Base-by-base conservation (phyloP, 2,888 invertebrate genomes). In the Phengaris alcon region DNA sequence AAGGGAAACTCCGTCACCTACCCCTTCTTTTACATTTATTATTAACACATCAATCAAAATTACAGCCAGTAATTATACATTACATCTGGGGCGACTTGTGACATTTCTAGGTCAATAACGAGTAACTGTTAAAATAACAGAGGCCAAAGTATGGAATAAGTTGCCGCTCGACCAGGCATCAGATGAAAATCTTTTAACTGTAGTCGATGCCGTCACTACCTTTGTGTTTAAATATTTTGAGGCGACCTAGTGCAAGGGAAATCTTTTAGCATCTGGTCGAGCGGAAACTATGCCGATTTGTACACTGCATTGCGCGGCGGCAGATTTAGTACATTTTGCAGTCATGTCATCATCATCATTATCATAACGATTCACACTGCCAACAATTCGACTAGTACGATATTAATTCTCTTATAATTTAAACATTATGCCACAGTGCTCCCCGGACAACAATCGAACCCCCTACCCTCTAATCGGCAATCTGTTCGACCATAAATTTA, bases 1-100 rank as follows among this genome's bases (percentile, higher is more conserved):
- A 12, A 70, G 70, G 13, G 70, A 70, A 22, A 52, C 70, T 70
- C 12, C 52, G 51, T 3, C 69, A 69, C n/a, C 48, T 51, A 22
- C 52, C 70, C 70, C 70, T 70, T 70, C 70, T 70, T 70, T 70
- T 51, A 52, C 70, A 70, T 70, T 70, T 70, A 70, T 52, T 52
- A 70, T 70, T 70, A 70, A 70, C 10, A 51, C 52, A 51, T 52
- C 51, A 70, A 70, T 70, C 52, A 70, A 46, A 46, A 68, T 59
- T 59, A 22, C 59, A 8, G 22, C 22, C 59, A 22, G 22, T 22
- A 22, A 59, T 59, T 59, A 57, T 57, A 57, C 15, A 35, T 22
- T 22, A 59, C 22, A 22, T 22, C 59, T 22, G 22, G 22, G 9
- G 22, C 10, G 6, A 13, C 54, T 57, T 6, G 59, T 59, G 59